Percentiles rank a stretch among this genome's conserved stretches.
Evolutionary conservation across 1,140 invertebrate species (phyloP).

Genomic region (Acromyrmex echinatior): DNA sequence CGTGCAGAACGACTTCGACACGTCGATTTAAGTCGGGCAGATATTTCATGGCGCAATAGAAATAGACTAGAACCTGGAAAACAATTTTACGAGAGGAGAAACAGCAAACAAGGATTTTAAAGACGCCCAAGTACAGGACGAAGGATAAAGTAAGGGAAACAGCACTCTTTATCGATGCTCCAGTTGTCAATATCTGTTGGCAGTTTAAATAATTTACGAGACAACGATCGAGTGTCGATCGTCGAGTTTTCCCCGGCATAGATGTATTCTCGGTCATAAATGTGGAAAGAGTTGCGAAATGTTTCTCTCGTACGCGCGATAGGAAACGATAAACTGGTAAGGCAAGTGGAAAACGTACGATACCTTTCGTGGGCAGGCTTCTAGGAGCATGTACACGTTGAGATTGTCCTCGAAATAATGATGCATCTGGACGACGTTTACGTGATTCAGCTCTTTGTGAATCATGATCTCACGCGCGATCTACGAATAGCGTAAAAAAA

Average conservation of each 20-base stretch:
- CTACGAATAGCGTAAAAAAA: conserved; percentile 63
- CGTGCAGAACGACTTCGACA: conserved; percentile 35
- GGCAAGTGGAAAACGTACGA: conserved; percentile 61
- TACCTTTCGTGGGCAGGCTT: conserved; percentile 90
- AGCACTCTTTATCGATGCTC: not conserved
- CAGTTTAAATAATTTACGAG: conserved; percentile 4
- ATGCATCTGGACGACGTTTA: conserved; percentile 91
- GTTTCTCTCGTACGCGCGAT: conserved; percentile 39
- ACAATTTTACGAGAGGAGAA: not conserved
- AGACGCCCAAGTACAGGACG: not conserved
- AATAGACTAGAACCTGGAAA: not conserved
- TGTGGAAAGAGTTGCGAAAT: conserved; percentile 61
- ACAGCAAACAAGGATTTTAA: not conserved
- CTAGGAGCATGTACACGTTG: conserved; percentile 92
- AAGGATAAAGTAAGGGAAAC: not conserved
- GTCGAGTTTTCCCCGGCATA: not conserved
- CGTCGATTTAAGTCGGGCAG: conserved; percentile 38
- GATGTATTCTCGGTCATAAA: not conserved
- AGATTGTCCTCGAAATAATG: conserved; percentile 91
- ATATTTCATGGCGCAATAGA: not conserved
- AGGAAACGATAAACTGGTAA: conserved; percentile 41
- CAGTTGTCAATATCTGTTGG: not conserved
- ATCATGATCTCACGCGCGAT: conserved; percentile 90
- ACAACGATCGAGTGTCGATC: not conserved
- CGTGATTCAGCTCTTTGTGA: conserved; percentile 89